These are phyloP conservation scores for Styela clava DNA, from an alignment of 23 tunicate species.

Conservation along the genomic window DNA sequence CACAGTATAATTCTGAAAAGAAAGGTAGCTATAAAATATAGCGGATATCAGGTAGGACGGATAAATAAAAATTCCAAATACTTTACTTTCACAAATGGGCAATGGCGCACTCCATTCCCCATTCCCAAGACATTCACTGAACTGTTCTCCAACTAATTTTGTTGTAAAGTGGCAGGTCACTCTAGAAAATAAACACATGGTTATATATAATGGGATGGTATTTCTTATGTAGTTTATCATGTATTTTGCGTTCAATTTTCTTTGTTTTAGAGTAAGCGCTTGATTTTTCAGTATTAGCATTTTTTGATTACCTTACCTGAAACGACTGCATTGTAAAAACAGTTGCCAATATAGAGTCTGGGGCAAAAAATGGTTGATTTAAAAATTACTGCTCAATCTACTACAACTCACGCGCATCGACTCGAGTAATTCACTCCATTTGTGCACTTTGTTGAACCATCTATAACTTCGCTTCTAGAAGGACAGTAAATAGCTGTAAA, in stretches of 20 bases:
- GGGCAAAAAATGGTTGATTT: no score
- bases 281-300: no score
- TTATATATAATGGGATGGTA: neutral
- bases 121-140: slow-evolving; percentile 20
- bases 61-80: no score
- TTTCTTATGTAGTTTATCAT: no score
- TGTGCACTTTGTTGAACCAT: neutral
- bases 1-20: slow-evolving; percentile 37
- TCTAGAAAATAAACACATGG: slow-evolving; percentile 1
- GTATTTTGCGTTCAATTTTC: no score
- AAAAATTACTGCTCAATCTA: no score
- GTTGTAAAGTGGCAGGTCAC: neutral
- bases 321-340: no score
- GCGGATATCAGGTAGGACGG: no score
- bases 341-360: no score
- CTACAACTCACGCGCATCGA: neutral
- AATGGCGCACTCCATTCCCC: slow-evolving; percentile 50
- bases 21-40: no score
- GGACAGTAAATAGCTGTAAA: neutral
- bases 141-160: slow-evolving; percentile 4
- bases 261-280: no score
- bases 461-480: neutral
- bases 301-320: no score
- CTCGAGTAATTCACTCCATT: neutral
- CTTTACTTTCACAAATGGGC: slow-evolving; percentile 41